Conservation (phyloP, 2,888 invertebrate species). For the Anodontia alba region DNA sequence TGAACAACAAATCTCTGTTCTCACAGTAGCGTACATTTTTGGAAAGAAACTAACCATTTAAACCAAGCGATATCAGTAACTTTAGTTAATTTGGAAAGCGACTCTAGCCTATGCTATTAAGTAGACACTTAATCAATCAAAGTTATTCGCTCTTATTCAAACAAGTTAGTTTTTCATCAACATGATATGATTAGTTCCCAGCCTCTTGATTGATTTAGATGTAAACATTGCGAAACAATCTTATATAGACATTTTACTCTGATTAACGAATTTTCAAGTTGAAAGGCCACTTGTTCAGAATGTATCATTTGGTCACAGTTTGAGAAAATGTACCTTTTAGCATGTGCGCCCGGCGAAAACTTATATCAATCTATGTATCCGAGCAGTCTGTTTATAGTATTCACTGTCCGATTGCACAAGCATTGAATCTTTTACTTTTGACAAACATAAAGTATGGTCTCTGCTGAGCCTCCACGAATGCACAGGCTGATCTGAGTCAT, state of each 20-base stretch:
- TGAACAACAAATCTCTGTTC: too few species aligned
- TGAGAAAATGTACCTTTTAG: too few species aligned
- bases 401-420: too few species aligned
- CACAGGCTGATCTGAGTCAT: background rate
- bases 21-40: too few species aligned
- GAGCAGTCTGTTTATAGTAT: too few species aligned
- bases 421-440: too few species aligned
- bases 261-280: constrained; percentile 10
- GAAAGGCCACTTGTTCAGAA: background rate
- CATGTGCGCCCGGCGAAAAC: too few species aligned
- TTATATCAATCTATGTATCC: too few species aligned
- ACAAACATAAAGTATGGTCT: background rate
- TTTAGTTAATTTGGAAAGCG: background rate
- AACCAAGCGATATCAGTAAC: too few species aligned
- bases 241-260: constrained; percentile 11
- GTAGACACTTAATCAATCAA: constrained; percentile 10
- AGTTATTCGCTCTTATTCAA: constrained; percentile 13
- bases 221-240: constrained; percentile 13
- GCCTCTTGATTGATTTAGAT: constrained; percentile 4
- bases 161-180: constrained; percentile 1
- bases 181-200: background rate
- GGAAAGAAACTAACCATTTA: too few species aligned
- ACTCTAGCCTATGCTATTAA: background rate
- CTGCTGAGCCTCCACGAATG: background rate
- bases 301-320: background rate